These are phyloP conservation scores for Vombatus ursinus DNA, from an alignment of 2,113 vertebrate genomes.

Conservation along the genomic window DNA sequence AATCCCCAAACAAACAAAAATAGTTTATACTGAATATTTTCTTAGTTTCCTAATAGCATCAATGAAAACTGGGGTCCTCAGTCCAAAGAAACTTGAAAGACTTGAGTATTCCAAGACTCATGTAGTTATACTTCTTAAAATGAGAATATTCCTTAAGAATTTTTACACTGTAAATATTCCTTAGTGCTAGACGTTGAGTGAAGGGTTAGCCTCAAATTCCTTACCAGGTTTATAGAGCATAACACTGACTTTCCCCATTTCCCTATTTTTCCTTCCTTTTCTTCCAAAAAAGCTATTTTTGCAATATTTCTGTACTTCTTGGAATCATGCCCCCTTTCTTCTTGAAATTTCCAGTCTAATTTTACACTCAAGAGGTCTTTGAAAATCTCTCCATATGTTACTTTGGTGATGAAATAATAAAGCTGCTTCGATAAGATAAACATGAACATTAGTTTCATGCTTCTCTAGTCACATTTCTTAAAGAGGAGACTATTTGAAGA, in stretches of 20 bases:
- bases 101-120: background rate
- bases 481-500: too few relatives aligned
- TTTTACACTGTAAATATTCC: background rate
- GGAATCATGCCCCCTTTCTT: background rate
- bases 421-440: background rate
- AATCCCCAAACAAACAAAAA: constrained; percentile 6
- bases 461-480: background rate
- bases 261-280: too few relatives aligned
- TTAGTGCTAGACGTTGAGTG: background rate
- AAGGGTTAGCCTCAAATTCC: background rate
- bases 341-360: background rate
- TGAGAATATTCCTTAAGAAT: background rate
- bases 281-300: background rate
- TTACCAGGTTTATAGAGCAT: background rate
- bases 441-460: constrained; percentile 7
- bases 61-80: background rate
- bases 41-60: background rate
- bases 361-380: background rate
- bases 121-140: background rate
- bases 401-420: background rate
- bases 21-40: background rate
- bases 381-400: background rate
- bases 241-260: too few relatives aligned
- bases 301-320: background rate
- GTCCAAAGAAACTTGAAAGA: background rate